These are phyloP conservation scores for Gobiocypris rarus DNA, from an alignment of 2,113 vertebrate species.

Conservation along the genomic window DNA sequence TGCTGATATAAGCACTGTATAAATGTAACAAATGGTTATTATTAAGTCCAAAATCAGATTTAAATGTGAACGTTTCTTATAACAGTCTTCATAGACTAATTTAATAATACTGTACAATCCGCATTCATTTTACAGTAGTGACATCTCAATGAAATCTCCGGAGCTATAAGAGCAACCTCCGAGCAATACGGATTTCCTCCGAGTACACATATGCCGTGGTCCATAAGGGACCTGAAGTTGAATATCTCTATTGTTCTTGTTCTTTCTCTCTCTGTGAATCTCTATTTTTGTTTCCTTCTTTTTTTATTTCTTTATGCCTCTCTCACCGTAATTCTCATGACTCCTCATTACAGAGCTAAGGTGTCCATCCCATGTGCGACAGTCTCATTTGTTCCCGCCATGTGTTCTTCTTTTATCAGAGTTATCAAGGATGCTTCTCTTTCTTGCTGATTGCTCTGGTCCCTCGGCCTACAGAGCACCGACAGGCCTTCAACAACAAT, in stretches of 20 bases:
- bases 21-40: no score
- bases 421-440: slow-evolving; percentile 26
- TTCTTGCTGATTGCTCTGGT: slow-evolving; percentile 16
- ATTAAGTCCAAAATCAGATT: neutral
- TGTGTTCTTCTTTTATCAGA: slow-evolving; percentile 1
- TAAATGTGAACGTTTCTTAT: neutral
- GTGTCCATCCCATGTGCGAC: slow-evolving; percentile 39
- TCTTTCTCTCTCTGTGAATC: neutral
- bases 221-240: slow-evolving; percentile 10
- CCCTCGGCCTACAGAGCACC: neutral
- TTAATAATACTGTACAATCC: neutral
- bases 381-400: slow-evolving; percentile 39
- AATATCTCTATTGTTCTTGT: slow-evolving; percentile 37
- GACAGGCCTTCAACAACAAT: slow-evolving; percentile 12
- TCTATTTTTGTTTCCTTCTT: slow-evolving; percentile 26
- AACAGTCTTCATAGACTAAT: neutral
- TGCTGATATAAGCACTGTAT: no score
- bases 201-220: neutral
- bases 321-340: slow-evolving; percentile 49
- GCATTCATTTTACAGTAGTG: neutral
- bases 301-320: slow-evolving; percentile 29
- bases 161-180: neutral
- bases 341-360: slow-evolving; percentile 46
- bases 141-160: neutral
- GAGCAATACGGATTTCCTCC: slow-evolving; percentile 16